These are phyloP conservation scores for Gandaritis pyraliata DNA, from an alignment of 2,888 invertebrate species.

Conservation along the genomic window DNA sequence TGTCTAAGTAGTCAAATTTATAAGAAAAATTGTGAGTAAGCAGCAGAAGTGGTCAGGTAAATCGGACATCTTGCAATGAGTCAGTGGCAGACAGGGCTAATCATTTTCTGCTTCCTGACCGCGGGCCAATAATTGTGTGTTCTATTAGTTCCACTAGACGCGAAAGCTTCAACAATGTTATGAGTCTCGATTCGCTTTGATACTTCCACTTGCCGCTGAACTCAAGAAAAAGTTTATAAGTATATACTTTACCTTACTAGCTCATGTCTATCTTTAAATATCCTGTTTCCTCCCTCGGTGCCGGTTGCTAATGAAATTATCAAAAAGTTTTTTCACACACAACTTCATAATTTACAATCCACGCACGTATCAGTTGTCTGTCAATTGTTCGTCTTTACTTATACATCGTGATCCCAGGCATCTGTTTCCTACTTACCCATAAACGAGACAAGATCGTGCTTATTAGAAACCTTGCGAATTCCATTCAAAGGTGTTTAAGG, in stretches of 20 bases:
- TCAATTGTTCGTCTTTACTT: constrained; percentile 33
- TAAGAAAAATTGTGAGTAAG: constrained; percentile 58
- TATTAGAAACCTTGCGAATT: constrained; percentile 58
- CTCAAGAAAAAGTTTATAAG: constrained; percentile 21
- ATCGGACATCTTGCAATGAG: constrained; percentile 61
- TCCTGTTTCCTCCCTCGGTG: constrained; percentile 54
- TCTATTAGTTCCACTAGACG: constrained; percentile 75
- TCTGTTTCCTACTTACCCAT: constrained; percentile 65
- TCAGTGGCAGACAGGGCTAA: constrained; percentile 64
- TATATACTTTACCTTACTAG: constrained; percentile 21
- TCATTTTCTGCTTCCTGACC: constrained; percentile 74
- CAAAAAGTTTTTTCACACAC: constrained; percentile 24
- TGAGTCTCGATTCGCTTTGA: constrained; percentile 58
- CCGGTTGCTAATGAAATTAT: constrained; percentile 36
- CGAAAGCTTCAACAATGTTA: constrained; percentile 60
- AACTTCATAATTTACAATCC: constrained; percentile 24
- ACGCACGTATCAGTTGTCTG: constrained; percentile 35
- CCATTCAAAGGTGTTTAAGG: constrained; percentile 56
- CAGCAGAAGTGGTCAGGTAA: constrained; percentile 53
- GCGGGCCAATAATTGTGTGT: constrained; percentile 66
- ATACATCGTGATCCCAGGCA: constrained; percentile 53
- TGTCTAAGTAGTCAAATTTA: constrained; percentile 37
- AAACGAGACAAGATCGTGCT: constrained; percentile 56
- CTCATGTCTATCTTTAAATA: constrained; percentile 32
- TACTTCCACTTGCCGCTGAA: constrained; percentile 52